Conservation (phyloP, 2,113 vertebrate species). For the Nothocercus nigrocapillus region DNA sequence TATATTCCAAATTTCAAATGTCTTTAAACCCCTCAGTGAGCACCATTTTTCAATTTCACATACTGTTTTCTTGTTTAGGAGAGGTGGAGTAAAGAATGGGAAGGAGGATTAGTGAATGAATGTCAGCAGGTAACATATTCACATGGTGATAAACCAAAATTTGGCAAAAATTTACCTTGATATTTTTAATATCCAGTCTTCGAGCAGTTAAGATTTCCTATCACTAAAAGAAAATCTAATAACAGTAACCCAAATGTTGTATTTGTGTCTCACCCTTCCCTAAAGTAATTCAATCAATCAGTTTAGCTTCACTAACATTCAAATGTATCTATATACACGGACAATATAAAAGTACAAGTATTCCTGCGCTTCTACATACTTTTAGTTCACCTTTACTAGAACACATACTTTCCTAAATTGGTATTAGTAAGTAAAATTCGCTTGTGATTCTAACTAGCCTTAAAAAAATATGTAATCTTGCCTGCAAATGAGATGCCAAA, state of each 20-base stretch:
- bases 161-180: slow-evolving; percentile 44
- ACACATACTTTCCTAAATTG: slow-evolving; percentile 42
- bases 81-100: slow-evolving; percentile 27
- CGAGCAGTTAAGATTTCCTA: slow-evolving; percentile 40
- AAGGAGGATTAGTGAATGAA: slow-evolving; percentile 23
- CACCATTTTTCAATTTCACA: slow-evolving; percentile 82
- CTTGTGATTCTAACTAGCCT: slow-evolving; percentile 38
- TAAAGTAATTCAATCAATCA: slow-evolving; percentile 71
- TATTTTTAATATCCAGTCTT: slow-evolving; percentile 48
- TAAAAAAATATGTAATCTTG: slow-evolving; percentile 50
- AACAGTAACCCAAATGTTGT: slow-evolving; percentile 64
- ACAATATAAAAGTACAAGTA: slow-evolving; percentile 61
- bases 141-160: slow-evolving; percentile 38
- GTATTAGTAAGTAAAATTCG: slow-evolving; percentile 47
- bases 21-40: slow-evolving; percentile 82
- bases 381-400: slow-evolving; percentile 60
- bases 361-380: slow-evolving; percentile 41
- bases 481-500: slow-evolving; percentile 29
- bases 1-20: slow-evolving; percentile 83
- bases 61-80: slow-evolving; percentile 73
- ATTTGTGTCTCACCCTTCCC: slow-evolving; percentile 52
- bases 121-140: slow-evolving; percentile 64
- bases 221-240: slow-evolving; percentile 61
- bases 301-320: slow-evolving; percentile 72
- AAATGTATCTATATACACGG: slow-evolving; percentile 40